Evolutionary conservation across 2,113 vertebrate species (phyloP).

Genomic region (Telmatochromis brachygnathus): DNA sequence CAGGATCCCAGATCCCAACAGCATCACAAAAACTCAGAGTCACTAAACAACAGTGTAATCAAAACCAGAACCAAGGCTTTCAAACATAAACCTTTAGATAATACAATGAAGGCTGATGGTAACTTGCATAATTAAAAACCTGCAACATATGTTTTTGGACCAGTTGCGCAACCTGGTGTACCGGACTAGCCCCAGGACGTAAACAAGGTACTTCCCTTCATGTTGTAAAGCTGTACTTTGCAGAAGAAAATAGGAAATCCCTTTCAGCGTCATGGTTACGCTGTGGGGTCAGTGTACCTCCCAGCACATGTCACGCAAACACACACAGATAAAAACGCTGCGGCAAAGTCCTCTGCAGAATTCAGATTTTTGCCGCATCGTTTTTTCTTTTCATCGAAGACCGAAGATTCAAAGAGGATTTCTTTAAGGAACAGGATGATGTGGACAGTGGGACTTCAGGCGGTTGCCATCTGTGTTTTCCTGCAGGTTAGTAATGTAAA

Average conservation of each 20-base stretch:
- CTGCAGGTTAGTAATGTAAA: constrained; percentile 20
- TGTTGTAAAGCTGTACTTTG: constrained; percentile 19
- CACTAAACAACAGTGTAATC: neutral
- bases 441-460: constrained; percentile 7
- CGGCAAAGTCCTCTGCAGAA: neutral
- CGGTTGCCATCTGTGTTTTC: neutral
- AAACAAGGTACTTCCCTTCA: neutral
- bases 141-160: neutral
- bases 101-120: neutral
- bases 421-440: neutral
- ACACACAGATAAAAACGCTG: constrained; percentile 12
- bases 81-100: neutral
- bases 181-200: neutral
- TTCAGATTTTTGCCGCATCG: neutral
- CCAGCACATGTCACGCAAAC: neutral
- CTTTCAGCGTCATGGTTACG: neutral
- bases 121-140: neutral
- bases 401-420: neutral
- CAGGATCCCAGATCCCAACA: neutral
- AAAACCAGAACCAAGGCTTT: neutral
- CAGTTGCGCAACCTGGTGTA: neutral
- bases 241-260: neutral
- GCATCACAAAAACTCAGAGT: neutral
- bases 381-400: neutral
- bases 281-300: neutral